Conservation (phyloP, 1,140 invertebrate species). For the Adoxophyes honmai region DNA sequence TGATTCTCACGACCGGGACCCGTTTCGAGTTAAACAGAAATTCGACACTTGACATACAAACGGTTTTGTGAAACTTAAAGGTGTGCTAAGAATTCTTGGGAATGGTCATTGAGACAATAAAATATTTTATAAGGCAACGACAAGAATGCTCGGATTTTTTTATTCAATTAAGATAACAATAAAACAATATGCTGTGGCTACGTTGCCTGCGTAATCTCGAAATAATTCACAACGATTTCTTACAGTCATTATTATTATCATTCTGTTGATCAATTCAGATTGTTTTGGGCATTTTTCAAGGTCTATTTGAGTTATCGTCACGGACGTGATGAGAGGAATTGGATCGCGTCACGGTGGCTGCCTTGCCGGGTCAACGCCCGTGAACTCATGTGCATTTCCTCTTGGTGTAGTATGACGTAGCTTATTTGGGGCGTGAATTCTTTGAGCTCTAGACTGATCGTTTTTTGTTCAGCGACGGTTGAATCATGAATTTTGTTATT, state of each 20-base stretch:
- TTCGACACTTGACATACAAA: not conserved
- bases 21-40: constrained; percentile 1
- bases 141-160: too few relatives aligned
- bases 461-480: too few relatives aligned
- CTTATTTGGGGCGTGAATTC: constrained; percentile 32
- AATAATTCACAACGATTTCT: too few relatives aligned
- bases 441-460: not conserved
- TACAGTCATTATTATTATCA: not conserved
- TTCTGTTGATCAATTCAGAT: not conserved
- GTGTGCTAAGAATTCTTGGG: too few relatives aligned
- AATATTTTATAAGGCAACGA: too few relatives aligned
- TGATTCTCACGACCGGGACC: not conserved
- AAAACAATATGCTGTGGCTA: too few relatives aligned
- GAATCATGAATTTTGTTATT: too few relatives aligned
- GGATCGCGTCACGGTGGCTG: constrained; percentile 40
- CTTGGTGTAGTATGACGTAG: constrained; percentile 35
- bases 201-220: too few relatives aligned
- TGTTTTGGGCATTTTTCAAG: not conserved
- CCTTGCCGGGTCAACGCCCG: constrained; percentile 59
- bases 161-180: too few relatives aligned
- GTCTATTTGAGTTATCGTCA: not conserved
- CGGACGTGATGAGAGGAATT: constrained; percentile 5
- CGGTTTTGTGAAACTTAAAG: not conserved
- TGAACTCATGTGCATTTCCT: constrained; percentile 64
- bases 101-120: too few relatives aligned